phyloP scores from a whole-genome alignment of 2,113 vertebrate species.

The Hirundichthys speculiger region DNA sequence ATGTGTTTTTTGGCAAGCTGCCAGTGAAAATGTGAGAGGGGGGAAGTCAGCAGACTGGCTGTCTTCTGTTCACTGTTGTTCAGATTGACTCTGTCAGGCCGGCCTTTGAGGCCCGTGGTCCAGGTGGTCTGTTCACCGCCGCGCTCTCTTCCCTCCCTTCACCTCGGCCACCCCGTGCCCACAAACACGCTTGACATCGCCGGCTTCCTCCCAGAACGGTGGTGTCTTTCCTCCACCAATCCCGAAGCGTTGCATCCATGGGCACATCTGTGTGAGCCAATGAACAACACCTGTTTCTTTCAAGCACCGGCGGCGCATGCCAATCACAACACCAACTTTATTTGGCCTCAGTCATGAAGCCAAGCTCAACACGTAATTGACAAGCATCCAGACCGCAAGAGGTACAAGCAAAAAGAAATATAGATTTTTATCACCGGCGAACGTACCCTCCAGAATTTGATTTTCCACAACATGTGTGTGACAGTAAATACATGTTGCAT shows the following conservation, averaged over 20 bases:
- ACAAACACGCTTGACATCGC: conserved; percentile 57
- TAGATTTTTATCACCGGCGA: conserved; percentile 53
- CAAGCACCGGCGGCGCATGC: conserved; percentile 45
- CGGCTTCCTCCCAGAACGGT: conserved; percentile 42
- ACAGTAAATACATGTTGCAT: conserved; percentile 55
- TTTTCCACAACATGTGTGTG: conserved; percentile 60
- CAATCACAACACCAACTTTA: conserved; percentile 78
- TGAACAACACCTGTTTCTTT: conserved; percentile 73
- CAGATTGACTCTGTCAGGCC: conserved; percentile 68
- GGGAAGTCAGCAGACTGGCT: conserved; percentile 75
- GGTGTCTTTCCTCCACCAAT: conserved; percentile 66
- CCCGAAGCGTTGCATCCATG: conserved; percentile 36
- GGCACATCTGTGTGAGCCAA: conserved; percentile 70
- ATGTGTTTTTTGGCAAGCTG: conserved; percentile 74
- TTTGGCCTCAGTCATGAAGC: conserved; percentile 63
- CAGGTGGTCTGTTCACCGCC: conserved; percentile 68
- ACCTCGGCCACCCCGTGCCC: conserved; percentile 33
- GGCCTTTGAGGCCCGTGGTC: conserved; percentile 67
- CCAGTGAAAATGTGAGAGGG: conserved; percentile 75
- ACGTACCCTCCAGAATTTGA: conserved; percentile 50
- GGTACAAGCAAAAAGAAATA: conserved; percentile 52
- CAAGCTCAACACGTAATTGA: conserved; percentile 69
- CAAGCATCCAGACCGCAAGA: conserved; percentile 51
- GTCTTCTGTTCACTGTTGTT: conserved; percentile 76
- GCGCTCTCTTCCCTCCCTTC: conserved; percentile 4